Evolutionary conservation across 2,888 invertebrate species (phyloP).

Genomic region (Apamea sordens): DNA sequence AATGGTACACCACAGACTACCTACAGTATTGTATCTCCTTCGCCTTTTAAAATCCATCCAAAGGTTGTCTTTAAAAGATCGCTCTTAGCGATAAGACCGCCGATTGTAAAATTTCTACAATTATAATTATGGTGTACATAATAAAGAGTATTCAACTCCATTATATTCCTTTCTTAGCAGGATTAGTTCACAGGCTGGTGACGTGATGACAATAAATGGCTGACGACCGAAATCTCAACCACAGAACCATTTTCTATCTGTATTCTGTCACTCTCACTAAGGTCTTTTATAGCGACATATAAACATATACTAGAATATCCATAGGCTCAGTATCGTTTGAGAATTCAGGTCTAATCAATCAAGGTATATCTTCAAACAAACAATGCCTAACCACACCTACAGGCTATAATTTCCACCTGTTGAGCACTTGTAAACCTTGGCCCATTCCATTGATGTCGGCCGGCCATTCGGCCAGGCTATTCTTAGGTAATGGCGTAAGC

Average conservation of each 20-base stretch:
- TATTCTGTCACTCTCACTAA: background rate
- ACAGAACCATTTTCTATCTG: background rate
- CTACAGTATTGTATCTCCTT: background rate
- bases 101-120: background rate
- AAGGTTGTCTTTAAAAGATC: background rate
- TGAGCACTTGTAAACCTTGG: conserved; percentile 53
- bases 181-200: background rate
- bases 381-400: conserved; percentile 29
- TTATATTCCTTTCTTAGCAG: background rate
- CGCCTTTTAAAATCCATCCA: background rate
- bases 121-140: background rate
- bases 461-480: conserved; percentile 40
- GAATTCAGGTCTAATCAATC: background rate
- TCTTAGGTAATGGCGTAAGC: conserved; percentile 55
- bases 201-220: background rate
- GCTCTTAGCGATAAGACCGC: background rate
- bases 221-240: background rate
- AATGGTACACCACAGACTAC: background rate
- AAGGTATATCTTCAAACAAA: conserved; percentile 22
- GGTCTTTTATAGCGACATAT: background rate
- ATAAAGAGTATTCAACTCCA: background rate
- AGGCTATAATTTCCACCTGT: conserved; percentile 51
- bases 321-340: background rate
- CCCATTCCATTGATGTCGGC: conserved; percentile 50
- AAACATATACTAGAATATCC: background rate